These are phyloP conservation scores for Lasioglossum malachurum DNA, from an alignment of 2,888 invertebrate species.

Conservation along the genomic window DNA sequence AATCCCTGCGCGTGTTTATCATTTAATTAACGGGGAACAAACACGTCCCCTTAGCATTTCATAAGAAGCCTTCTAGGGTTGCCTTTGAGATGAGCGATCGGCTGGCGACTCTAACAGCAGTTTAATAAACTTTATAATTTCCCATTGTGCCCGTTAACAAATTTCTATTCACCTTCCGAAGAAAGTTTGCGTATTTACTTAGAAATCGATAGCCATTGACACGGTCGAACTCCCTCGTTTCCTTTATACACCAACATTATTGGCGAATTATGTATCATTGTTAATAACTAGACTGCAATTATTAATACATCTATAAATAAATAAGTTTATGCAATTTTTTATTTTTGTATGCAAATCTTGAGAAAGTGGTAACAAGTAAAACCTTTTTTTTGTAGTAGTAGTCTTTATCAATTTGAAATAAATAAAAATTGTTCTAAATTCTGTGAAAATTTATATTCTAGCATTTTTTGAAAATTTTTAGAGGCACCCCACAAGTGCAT, in stretches of 20 bases:
- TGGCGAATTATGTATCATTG: neutral
- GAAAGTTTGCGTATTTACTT: neutral
- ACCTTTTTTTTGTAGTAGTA: no score
- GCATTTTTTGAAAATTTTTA: no score
- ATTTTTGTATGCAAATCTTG: no score
- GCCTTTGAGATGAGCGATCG: constrained; percentile 23
- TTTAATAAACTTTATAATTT: constrained; percentile 45
- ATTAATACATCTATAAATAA: no score
- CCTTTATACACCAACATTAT: neutral
- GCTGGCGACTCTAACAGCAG: constrained; percentile 14
- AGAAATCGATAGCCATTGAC: neutral
- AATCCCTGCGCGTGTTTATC: constrained; percentile 34
- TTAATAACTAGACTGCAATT: no score
- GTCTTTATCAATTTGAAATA: no score
- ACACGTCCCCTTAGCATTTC: constrained; percentile 23
- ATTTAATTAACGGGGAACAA: constrained; percentile 48
- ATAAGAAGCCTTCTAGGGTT: constrained; percentile 33
- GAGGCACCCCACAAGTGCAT: no score
- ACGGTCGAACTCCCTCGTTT: neutral
- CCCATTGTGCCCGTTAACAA: neutral
- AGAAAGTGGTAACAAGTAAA: no score
- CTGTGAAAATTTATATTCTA: no score
- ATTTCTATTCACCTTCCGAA: neutral
- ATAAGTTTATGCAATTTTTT: no score
- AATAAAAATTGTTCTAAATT: no score